These are phyloP conservation scores for Acanthurus tractus DNA, from an alignment of 2,797 vertebrate genomes.

Conservation along the genomic window DNA sequence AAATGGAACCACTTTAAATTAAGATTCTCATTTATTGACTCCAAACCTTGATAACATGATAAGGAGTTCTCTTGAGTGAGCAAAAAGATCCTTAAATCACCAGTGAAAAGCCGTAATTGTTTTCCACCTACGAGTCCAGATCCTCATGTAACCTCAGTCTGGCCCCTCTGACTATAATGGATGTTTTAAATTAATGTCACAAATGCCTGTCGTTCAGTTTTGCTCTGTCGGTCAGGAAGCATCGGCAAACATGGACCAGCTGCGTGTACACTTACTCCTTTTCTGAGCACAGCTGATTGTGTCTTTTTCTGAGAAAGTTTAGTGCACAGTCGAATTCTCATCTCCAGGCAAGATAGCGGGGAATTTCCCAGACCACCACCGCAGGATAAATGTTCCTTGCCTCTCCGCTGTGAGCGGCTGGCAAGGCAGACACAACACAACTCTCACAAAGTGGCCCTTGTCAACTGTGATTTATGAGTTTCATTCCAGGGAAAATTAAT, in stretches of 20 bases:
- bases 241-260: background rate
- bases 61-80: background rate
- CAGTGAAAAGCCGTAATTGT: background rate
- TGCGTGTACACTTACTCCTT: background rate
- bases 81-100: background rate
- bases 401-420: constrained; percentile 60
- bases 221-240: background rate
- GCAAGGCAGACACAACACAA: constrained; percentile 73
- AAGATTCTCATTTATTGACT: too few relatives aligned
- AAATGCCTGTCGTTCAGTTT: background rate
- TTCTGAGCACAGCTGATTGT: constrained; percentile 48
- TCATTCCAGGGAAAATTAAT: constrained; percentile 84
- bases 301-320: constrained; percentile 54
- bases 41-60: too few relatives aligned
- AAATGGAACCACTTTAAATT: background rate
- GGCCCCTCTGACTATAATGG: background rate
- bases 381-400: constrained; percentile 70
- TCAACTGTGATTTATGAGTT: constrained; percentile 82
- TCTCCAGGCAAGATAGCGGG: constrained; percentile 45
- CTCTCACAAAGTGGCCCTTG: constrained; percentile 79
- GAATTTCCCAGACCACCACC: constrained; percentile 71
- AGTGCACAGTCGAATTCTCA: constrained; percentile 45
- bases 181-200: background rate
- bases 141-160: background rate
- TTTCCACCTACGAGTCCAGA: background rate